Percentiles rank a stretch among this genome's conserved stretches.
Conservation (phyloP, 64 coral and sea anemone species). For the Pachyseris speciosa region DNA sequence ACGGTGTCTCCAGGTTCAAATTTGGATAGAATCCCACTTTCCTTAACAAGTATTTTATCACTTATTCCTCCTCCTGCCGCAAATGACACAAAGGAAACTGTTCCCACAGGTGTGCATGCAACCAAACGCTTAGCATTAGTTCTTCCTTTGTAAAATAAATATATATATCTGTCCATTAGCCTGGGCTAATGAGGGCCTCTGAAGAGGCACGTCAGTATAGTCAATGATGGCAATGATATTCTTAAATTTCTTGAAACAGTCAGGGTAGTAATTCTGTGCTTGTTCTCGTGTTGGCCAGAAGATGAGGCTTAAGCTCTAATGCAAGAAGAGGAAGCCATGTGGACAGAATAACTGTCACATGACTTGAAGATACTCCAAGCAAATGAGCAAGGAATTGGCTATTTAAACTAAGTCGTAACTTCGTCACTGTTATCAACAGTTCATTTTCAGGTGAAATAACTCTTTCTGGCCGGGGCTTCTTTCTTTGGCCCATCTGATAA, state of each 20-base stretch:
- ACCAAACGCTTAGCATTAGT: constrained; percentile 27
- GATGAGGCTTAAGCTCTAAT: constrained; percentile 42
- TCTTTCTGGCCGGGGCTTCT: constrained; percentile 47
- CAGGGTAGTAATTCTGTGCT: constrained; percentile 11
- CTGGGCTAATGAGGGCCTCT: constrained; percentile 37
- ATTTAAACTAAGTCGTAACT: constrained; percentile 33
- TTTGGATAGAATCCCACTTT: constrained; percentile 33
- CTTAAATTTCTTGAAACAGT: constrained; percentile 37
- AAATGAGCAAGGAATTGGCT: constrained; percentile 24
- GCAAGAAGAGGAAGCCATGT: constrained; percentile 38
- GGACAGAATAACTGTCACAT: background rate
- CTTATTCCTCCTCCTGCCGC: constrained; percentile 56
- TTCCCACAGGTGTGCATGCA: constrained; percentile 46
- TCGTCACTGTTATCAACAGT: constrained; percentile 22
- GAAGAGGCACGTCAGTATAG: constrained; percentile 18
- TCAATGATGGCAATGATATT: constrained; percentile 53
- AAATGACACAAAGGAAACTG: constrained; percentile 20
- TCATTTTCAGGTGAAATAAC: constrained; percentile 32
- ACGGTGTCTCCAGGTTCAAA: constrained; percentile 40
- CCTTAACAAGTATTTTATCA: constrained; percentile 28
- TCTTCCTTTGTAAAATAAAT: constrained; percentile 40
- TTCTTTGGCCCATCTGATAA: constrained; percentile 16
- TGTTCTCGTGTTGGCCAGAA: constrained; percentile 38
- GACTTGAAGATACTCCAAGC: constrained; percentile 16
- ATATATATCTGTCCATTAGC: constrained; percentile 9